Evolutionary conservation across 2,888 invertebrate species (phyloP).

Genomic region (Aproaerema taeniolella): DNA sequence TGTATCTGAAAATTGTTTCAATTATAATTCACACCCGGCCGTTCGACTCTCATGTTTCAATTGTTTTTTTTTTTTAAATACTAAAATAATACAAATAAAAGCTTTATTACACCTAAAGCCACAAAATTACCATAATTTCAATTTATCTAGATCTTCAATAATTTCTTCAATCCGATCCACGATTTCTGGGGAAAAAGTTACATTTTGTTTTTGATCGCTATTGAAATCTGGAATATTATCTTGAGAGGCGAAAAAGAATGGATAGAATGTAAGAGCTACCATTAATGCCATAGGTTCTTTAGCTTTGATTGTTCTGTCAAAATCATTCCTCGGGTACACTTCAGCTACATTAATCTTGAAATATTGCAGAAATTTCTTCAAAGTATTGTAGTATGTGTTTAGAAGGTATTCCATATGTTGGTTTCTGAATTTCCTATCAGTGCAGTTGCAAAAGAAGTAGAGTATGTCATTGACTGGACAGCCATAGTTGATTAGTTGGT

Average conservation of each 20-base stretch:
- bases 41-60: conserved; percentile 30
- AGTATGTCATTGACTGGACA: conserved; percentile 38
- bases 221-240: conserved; percentile 33
- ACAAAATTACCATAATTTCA: too few relatives aligned
- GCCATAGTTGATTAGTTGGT: conserved; percentile 36
- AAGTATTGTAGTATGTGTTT: conserved; percentile 32
- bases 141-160: too few relatives aligned
- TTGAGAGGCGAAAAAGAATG: conserved; percentile 35
- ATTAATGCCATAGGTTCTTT: conserved; percentile 40
- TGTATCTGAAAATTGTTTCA: too few relatives aligned
- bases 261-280: conserved; percentile 25
- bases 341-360: conserved; percentile 34
- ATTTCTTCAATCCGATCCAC: too few relatives aligned
- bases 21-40: neutral
- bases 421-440: conserved; percentile 38
- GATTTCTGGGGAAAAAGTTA: too few relatives aligned
- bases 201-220: too few relatives aligned
- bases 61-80: conserved; percentile 29
- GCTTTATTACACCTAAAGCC: too few relatives aligned
- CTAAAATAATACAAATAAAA: too few relatives aligned
- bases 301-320: conserved; percentile 33
- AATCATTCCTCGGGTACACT: conserved; percentile 33
- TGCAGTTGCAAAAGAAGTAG: conserved; percentile 34
- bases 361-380: conserved; percentile 31
- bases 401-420: conserved; percentile 34